phyloP scores from a whole-genome alignment of 1,140 invertebrate genomes.

The Hypothenemus hampei region DNA sequence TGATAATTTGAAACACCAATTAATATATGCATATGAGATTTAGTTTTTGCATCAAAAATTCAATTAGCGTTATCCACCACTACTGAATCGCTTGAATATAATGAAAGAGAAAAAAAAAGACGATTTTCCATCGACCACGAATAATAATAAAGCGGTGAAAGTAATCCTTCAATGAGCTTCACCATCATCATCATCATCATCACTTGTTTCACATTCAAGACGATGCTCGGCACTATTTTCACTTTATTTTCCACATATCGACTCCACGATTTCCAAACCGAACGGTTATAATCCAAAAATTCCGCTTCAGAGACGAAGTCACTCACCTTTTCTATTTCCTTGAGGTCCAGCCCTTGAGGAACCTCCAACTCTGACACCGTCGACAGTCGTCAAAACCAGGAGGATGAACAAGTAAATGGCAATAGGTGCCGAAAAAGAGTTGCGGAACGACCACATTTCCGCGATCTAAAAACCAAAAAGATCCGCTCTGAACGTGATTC shows the following conservation, averaged over 20 bases:
- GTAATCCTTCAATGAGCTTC: neutral
- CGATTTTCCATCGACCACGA: too few relatives aligned
- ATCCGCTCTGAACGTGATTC: conserved; percentile 12
- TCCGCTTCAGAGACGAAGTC: neutral
- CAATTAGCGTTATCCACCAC: neutral
- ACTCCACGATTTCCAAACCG: neutral
- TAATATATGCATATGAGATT: too few relatives aligned
- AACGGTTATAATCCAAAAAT: conserved; percentile 7
- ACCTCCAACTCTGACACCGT: conserved; percentile 9
- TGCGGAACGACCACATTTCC: conserved; percentile 17
- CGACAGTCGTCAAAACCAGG: conserved; percentile 10
- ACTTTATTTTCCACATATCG: neutral
- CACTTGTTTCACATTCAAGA: conserved; percentile 10
- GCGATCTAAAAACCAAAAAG: conserved; percentile 7
- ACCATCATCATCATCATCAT: neutral
- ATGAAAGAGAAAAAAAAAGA: too few relatives aligned
- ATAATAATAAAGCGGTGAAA: neutral
- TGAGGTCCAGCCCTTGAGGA: neutral
- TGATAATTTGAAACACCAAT: too few relatives aligned
- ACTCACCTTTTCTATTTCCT: conserved; percentile 22
- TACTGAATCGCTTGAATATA: too few relatives aligned
- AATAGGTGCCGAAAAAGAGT: conserved; percentile 6
- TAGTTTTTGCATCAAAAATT: neutral
- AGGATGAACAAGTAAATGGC: conserved; percentile 8
- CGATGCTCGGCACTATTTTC: conserved; percentile 6